A percentile compares a stretch with the other conserved stretches of the same genome.
phyloP scores from a whole-genome alignment of 2,113 vertebrate genomes.

The Podiceps cristatus region DNA sequence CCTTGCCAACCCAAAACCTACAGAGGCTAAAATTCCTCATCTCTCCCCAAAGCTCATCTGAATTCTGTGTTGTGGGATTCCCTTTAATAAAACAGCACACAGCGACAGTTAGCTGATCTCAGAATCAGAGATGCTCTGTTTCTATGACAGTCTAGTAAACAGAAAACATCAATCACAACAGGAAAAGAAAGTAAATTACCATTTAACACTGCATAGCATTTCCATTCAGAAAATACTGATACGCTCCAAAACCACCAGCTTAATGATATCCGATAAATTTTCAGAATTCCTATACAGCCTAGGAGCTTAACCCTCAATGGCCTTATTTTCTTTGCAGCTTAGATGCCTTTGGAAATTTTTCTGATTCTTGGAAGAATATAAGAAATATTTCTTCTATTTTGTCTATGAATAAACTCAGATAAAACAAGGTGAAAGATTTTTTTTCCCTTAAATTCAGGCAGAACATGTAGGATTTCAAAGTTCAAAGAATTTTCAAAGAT shows the following conservation, averaged over 20 bases:
- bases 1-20: not conserved
- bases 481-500: not conserved
- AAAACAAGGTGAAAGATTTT: not conserved
- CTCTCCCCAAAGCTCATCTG: not conserved
- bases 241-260: not conserved
- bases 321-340: not conserved
- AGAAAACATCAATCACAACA: not conserved
- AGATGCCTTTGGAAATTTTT: not conserved
- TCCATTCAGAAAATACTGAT: not conserved
- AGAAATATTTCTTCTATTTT: not conserved
- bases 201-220: not conserved
- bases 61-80: not conserved
- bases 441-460: not conserved
- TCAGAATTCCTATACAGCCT: not conserved
- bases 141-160: not conserved
- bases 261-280: not conserved
- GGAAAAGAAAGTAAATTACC: not conserved
- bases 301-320: not conserved
- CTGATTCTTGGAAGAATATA: not conserved
- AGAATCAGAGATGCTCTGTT: not conserved
- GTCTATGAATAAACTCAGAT: not conserved
- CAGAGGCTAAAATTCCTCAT: not conserved
- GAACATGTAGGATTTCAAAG: not conserved
- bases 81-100: not conserved
- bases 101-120: accelerated